Evolutionary conservation across 2,113 vertebrate species (phyloP).

Genomic region (Callocephalon fimbriatum): DNA sequence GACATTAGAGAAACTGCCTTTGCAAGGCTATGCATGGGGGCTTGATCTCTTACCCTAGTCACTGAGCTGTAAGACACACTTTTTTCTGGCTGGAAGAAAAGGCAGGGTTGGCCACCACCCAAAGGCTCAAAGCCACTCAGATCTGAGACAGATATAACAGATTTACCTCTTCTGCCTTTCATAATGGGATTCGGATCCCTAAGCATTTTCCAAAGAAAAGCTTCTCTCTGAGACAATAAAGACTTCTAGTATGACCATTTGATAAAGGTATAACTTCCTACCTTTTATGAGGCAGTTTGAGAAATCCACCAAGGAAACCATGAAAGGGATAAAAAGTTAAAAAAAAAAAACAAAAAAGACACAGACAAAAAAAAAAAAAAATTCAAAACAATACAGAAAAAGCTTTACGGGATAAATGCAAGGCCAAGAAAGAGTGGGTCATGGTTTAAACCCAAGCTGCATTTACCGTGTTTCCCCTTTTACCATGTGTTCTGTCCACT

Average conservation of each 20-base stretch:
- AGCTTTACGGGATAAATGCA: background rate
- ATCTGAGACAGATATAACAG: background rate
- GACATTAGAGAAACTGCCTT: background rate
- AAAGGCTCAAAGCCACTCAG: slow-evolving; percentile 6
- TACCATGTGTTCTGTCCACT: background rate
- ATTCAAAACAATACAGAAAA: background rate
- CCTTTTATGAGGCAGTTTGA: background rate
- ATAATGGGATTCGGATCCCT: background rate
- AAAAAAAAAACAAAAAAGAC: background rate
- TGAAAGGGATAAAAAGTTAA: background rate
- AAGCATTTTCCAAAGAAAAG: background rate
- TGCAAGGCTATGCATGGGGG: background rate
- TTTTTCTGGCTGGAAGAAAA: slow-evolving; percentile 4
- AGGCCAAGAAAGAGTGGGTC: background rate
- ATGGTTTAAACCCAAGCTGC: background rate
- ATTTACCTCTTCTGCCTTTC: background rate
- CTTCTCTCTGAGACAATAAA: background rate
- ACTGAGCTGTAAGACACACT: background rate
- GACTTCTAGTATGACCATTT: background rate
- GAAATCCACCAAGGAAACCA: background rate
- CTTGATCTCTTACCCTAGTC: background rate
- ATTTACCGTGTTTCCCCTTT: background rate
- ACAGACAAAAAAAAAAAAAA: background rate
- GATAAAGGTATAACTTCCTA: background rate
- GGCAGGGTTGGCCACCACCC: background rate